A percentile compares a stretch with the other conserved stretches of the same genome.
Evolutionary conservation across 2,113 vertebrate species (phyloP).

Genomic region (Corythaixoides concolor): DNA sequence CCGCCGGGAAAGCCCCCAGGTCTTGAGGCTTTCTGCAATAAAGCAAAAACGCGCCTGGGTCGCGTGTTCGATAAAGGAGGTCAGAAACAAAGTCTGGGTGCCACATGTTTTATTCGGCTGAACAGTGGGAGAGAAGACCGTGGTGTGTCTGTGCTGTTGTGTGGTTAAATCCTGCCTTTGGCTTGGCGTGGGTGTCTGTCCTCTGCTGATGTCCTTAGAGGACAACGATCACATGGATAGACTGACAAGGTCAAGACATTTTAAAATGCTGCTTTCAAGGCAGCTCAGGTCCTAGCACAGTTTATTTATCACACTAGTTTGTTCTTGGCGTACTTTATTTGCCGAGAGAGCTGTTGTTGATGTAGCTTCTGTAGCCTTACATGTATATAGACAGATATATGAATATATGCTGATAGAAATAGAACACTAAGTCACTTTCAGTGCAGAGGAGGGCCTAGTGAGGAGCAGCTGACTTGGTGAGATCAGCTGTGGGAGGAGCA

Average conservation of each 20-base stretch:
- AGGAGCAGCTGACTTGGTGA: neutral
- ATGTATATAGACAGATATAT: rapidly evolving
- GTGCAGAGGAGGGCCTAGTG: neutral
- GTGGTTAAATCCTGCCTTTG: neutral
- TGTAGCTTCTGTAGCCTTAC: neutral
- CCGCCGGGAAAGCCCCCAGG: neutral
- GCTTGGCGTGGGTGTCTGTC: neutral
- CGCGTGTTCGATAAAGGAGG: rapidly evolving
- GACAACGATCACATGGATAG: rapidly evolving
- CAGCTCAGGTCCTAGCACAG: neutral
- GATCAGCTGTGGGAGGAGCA: neutral
- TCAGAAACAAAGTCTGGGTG: rapidly evolving
- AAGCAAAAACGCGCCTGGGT: neutral
- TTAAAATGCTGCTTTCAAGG: neutral
- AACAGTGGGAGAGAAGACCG: rapidly evolving
- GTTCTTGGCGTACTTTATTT: rapidly evolving
- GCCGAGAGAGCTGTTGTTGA: too few relatives aligned
- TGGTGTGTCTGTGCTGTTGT: neutral
- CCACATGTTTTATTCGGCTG: rapidly evolving
- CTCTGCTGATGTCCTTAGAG: neutral
- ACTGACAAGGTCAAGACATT: rapidly evolving
- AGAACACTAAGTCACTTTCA: neutral
- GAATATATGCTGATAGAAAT: neutral
- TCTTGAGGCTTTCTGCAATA: neutral
- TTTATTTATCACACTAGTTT: rapidly evolving